Conservation (phyloP, 2,888 invertebrate species). For the Ernsta delagoae region DNA sequence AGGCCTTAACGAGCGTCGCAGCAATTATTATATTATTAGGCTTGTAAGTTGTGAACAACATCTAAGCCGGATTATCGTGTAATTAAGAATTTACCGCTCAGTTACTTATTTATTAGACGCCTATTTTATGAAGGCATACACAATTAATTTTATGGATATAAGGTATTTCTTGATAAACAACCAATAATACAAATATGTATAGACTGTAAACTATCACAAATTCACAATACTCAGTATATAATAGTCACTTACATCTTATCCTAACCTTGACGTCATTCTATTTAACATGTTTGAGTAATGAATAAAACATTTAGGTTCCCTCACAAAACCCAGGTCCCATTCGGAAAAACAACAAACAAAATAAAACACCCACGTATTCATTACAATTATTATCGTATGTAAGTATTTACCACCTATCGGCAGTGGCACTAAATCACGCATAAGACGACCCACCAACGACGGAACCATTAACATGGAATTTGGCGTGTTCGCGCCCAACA, state of each 20-base stretch:
- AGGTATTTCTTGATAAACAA: not conserved
- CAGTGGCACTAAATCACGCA: slow-evolving; percentile 5
- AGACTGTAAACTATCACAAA: no score
- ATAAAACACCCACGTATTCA: no score
- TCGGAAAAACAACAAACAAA: no score
- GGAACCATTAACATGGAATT: slow-evolving; percentile 22
- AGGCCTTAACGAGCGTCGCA: slow-evolving; percentile 30
- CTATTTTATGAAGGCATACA: not conserved
- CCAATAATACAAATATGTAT: no score
- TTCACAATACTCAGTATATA: no score
- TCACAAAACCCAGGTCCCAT: no score
- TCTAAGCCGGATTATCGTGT: slow-evolving; percentile 24
- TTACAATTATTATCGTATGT: no score
- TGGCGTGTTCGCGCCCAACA: slow-evolving; percentile 13
- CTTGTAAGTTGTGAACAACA: slow-evolving; percentile 18
- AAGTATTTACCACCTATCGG: no score
- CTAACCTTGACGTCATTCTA: no score
- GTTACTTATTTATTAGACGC: slow-evolving; percentile 2
- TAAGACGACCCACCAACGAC: slow-evolving; percentile 11
- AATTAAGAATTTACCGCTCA: slow-evolving; percentile 15
- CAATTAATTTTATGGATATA: not conserved
- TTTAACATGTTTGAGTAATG: no score
- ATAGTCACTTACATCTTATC: no score
- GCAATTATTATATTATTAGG: slow-evolving; percentile 35
- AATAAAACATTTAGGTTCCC: no score